These are phyloP conservation scores for Drosophila teissieri DNA, from an alignment of 1,140 invertebrate genomes.

Conservation along the genomic window DNA sequence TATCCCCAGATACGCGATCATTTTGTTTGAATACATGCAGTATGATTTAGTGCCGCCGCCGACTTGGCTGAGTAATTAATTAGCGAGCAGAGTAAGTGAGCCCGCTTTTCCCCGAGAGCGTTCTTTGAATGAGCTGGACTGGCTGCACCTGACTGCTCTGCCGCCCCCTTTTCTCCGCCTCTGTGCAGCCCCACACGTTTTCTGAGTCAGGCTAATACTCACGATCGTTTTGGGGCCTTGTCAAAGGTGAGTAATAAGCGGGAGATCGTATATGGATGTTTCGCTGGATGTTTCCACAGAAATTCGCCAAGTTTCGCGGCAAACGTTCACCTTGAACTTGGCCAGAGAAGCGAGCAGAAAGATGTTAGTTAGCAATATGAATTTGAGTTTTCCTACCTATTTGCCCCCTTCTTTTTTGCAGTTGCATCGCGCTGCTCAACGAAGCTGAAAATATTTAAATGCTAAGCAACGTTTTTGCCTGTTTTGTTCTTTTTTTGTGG, in stretches of 20 bases:
- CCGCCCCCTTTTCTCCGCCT: not conserved
- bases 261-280: conserved; percentile 40
- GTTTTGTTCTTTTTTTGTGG: conserved; percentile 6
- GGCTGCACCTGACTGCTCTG: conserved; percentile 40
- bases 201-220: conserved; percentile 30
- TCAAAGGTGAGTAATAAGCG: conserved; percentile 57
- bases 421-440: conserved; percentile 57
- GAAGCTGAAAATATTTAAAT: conserved; percentile 67
- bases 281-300: conserved; percentile 40
- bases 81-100: conserved; percentile 34
- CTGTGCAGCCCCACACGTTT: not conserved
- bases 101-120: conserved; percentile 8
- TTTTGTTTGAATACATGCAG: not conserved
- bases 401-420: conserved; percentile 42
- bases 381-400: conserved; percentile 44
- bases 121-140: conserved; percentile 31
- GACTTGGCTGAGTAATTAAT: conserved; percentile 40
- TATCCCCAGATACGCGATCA: not conserved
- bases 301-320: conserved; percentile 26
- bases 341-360: conserved; percentile 12
- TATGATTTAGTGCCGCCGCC: conserved; percentile 18
- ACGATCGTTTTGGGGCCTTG: conserved; percentile 36
- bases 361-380: conserved; percentile 18
- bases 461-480: conserved; percentile 18
- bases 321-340: conserved; percentile 55